Conservation (phyloP, 2,888 invertebrate species). For the Tridacna gigas region DNA sequence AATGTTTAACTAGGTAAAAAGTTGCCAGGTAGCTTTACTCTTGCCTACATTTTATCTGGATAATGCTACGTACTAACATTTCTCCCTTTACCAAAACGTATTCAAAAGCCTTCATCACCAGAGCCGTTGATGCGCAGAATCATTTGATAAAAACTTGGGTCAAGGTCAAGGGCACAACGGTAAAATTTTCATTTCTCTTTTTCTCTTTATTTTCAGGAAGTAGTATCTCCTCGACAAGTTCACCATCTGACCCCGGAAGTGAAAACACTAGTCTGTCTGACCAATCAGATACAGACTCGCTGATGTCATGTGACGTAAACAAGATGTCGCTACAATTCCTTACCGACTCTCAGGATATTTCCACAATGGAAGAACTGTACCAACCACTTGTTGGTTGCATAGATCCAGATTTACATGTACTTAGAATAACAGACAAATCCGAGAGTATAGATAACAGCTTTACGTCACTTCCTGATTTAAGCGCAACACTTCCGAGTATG, state of each 20-base stretch:
- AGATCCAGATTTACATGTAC: constrained; percentile 75
- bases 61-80: too few species aligned
- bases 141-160: too few species aligned
- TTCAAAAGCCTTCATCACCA: too few species aligned
- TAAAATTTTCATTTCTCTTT: not conserved
- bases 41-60: too few species aligned
- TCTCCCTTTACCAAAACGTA: too few species aligned
- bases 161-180: too few species aligned
- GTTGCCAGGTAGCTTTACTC: too few species aligned
- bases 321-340: constrained; percentile 72
- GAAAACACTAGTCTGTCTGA: constrained; percentile 71
- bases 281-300: constrained; percentile 70
- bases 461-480: constrained; percentile 50
- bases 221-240: constrained; percentile 70
- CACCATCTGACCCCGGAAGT: constrained; percentile 72
- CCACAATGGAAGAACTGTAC: constrained; percentile 73
- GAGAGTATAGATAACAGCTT: constrained; percentile 44
- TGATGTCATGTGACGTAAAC: constrained; percentile 71
- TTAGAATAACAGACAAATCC: constrained; percentile 71
- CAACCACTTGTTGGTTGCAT: constrained; percentile 74
- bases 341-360: constrained; percentile 72
- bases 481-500: constrained; percentile 68
- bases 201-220: constrained; percentile 57
- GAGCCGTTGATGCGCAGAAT: too few species aligned
- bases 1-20: too few species aligned